phyloP scores from a whole-genome alignment of 2,888 invertebrate genomes.

The Tigriopus californicus region DNA sequence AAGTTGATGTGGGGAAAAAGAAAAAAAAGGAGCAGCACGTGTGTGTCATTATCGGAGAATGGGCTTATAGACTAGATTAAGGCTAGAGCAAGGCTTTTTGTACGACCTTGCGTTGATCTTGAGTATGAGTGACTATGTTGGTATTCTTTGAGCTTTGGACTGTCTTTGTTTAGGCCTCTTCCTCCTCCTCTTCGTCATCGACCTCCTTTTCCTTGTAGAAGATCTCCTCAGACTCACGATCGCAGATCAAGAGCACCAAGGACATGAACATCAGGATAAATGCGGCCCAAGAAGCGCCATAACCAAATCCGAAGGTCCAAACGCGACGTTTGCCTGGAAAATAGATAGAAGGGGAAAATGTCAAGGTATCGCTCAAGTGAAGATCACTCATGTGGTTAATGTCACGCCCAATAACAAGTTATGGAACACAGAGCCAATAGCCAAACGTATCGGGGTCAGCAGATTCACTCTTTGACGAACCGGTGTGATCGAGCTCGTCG shows the following conservation, averaged over 20 bases:
- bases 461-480: background rate
- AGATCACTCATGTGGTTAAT: background rate
- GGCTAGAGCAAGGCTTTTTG: no score
- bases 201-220: slow-evolving; percentile 95
- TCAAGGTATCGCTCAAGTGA: background rate
- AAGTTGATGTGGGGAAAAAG: no score
- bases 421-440: no score
- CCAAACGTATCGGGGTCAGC: no score
- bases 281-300: slow-evolving; percentile 93
- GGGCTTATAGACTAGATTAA: no score
- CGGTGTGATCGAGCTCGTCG: background rate
- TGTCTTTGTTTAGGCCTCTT: background rate
- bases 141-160: background rate
- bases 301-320: slow-evolving; percentile 98
- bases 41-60: no score
- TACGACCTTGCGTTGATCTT: no score
- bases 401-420: no score
- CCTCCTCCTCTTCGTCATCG: slow-evolving; percentile 22
- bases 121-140: no score
- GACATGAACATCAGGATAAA: slow-evolving; percentile 88
- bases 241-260: slow-evolving; percentile 76
- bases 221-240: slow-evolving; percentile 95
- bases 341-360: background rate
- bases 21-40: no score
- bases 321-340: slow-evolving; percentile 58